These are phyloP conservation scores for Etheostoma perlongum DNA, from an alignment of 2,797 vertebrate genomes.

Conservation along the genomic window DNA sequence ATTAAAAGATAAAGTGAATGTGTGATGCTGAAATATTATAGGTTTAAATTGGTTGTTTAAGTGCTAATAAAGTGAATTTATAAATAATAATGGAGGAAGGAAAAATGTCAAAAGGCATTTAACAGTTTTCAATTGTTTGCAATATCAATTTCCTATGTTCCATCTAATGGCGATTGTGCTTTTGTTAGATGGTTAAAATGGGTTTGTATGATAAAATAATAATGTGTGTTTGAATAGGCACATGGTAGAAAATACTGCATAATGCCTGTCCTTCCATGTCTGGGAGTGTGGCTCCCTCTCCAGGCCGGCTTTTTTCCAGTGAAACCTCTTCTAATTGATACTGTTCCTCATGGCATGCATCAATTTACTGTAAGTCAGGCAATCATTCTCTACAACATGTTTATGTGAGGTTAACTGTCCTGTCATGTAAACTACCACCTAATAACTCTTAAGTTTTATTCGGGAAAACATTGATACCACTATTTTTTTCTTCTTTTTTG, in stretches of 20 bases:
- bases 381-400: neutral
- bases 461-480: neutral
- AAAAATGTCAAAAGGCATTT: neutral
- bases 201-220: neutral
- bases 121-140: neutral
- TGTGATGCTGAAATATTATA: neutral
- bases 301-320: slow-evolving; percentile 10
- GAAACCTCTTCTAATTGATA: neutral
- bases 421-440: neutral
- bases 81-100: no score
- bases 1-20: neutral
- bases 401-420: neutral
- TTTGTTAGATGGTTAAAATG: neutral
- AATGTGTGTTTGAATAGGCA: neutral
- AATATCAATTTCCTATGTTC: neutral
- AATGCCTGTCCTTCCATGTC: slow-evolving; percentile 5
- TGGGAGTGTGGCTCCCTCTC: slow-evolving; percentile 31
- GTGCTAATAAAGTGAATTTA: neutral
- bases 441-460: neutral
- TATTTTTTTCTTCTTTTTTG: neutral
- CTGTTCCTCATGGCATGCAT: neutral
- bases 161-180: neutral
- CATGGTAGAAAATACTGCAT: slow-evolving; percentile 1
- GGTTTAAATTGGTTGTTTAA: neutral
- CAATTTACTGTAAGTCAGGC: neutral